These are phyloP conservation scores for Chaetops frenatus DNA, from an alignment of 2,113 vertebrate species.

Conservation along the genomic window DNA sequence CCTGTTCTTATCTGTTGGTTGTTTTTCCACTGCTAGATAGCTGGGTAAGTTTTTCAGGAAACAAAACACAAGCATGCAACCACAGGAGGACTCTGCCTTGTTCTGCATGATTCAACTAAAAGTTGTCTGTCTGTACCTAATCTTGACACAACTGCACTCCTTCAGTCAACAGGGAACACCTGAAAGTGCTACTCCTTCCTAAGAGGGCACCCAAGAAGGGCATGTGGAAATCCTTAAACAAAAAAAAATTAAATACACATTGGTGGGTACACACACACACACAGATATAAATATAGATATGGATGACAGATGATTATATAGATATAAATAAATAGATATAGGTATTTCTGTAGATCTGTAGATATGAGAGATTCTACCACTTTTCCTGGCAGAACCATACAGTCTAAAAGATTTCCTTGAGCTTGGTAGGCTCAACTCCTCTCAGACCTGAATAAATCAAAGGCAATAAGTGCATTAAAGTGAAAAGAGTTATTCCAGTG, in stretches of 20 bases:
- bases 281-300: neutral
- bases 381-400: neutral
- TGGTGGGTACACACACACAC: neutral
- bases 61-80: neutral
- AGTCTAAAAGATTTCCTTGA: neutral
- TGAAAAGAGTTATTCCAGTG: neutral
- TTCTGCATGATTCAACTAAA: neutral
- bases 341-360: neutral
- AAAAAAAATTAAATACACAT: neutral
- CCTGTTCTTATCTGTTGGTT: neutral
- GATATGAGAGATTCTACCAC: neutral
- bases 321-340: neutral
- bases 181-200: neutral
- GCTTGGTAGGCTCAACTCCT: neutral
- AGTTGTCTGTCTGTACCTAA: neutral
- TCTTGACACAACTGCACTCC: neutral
- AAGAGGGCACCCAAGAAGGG: neutral
- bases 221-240: neutral
- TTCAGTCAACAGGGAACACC: neutral
- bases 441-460: slow-evolving; percentile 16
- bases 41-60: neutral
- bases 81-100: neutral
- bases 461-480: slow-evolving; percentile 3
- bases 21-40: neutral
- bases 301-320: neutral